Percentiles rank a stretch among this genome's conserved stretches.
Conservation (phyloP, 2,113 vertebrate species). For the Lucifuga dentata region DNA sequence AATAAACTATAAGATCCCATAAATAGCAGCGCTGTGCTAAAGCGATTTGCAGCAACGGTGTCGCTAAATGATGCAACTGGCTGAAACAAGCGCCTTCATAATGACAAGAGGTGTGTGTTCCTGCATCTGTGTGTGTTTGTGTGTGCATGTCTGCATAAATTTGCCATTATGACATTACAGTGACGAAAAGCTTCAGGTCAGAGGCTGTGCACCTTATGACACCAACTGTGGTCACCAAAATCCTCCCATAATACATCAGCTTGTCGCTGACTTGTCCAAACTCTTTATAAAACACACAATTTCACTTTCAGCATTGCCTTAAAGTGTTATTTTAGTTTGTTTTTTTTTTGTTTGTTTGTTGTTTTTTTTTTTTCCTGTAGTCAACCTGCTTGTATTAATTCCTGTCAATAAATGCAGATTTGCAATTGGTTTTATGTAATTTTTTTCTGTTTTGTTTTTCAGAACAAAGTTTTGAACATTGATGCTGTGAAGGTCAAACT, state of each 20-base stretch:
- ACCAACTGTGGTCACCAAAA: conserved; percentile 20
- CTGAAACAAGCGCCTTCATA: conserved; percentile 40
- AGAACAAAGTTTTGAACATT: conserved; percentile 95
- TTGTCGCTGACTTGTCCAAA: conserved; percentile 10
- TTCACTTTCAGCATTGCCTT: background rate
- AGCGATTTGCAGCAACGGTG: conserved; percentile 10
- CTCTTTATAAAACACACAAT: background rate
- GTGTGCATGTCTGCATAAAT: background rate
- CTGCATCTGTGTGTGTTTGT: background rate
- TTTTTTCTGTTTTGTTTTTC: conserved; percentile 77
- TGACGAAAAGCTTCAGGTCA: conserved; percentile 5
- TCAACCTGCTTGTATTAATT: too few species aligned
- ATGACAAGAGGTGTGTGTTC: conserved; percentile 30
- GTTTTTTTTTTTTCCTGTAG: background rate
- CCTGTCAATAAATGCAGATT: background rate
- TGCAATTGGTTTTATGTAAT: background rate
- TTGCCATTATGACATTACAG: background rate
- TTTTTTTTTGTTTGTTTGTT: background rate
- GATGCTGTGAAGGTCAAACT: conserved; percentile 93
- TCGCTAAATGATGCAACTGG: conserved; percentile 61
- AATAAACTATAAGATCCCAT: too few species aligned
- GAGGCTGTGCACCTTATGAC: conserved; percentile 32
- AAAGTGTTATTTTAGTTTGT: conserved; percentile 9
- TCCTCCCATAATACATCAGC: conserved; percentile 4
- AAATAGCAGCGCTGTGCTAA: background rate